These are phyloP conservation scores for Poecile montanus DNA, from an alignment of 2,797 vertebrate genomes.

Conservation along the genomic window DNA sequence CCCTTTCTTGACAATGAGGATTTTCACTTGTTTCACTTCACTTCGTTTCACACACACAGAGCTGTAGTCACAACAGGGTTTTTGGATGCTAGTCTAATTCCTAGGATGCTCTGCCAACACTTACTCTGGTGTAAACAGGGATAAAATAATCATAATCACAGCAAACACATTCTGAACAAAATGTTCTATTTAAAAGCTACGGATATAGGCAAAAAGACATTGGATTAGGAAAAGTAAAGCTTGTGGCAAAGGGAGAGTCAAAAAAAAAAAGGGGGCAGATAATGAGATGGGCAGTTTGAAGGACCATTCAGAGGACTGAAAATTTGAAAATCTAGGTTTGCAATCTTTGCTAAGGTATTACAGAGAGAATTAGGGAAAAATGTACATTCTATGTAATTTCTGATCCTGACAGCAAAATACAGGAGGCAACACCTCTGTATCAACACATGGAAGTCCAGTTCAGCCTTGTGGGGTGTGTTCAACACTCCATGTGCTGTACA, in stretches of 20 bases:
- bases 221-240: not conserved
- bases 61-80: not conserved
- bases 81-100: slow-evolving; percentile 32
- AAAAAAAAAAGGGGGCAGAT: not conserved
- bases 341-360: not conserved
- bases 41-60: not conserved
- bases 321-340: not conserved
- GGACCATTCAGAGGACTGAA: not conserved
- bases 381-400: not conserved
- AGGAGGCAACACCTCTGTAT: not conserved
- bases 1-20: not conserved
- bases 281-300: not conserved
- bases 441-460: not conserved
- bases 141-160: not conserved
- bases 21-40: not conserved
- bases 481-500: not conserved
- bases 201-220: not conserved
- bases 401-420: not conserved
- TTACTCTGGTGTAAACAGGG: not conserved
- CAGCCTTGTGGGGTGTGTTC: not conserved
- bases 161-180: not conserved
- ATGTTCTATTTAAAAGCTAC: not conserved
- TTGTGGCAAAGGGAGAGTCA: not conserved
- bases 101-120: slow-evolving; percentile 22
- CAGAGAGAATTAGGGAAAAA: not conserved